Evolutionary conservation across 1,140 invertebrate genomes (phyloP).

Genomic region (Drosophila saltans): DNA sequence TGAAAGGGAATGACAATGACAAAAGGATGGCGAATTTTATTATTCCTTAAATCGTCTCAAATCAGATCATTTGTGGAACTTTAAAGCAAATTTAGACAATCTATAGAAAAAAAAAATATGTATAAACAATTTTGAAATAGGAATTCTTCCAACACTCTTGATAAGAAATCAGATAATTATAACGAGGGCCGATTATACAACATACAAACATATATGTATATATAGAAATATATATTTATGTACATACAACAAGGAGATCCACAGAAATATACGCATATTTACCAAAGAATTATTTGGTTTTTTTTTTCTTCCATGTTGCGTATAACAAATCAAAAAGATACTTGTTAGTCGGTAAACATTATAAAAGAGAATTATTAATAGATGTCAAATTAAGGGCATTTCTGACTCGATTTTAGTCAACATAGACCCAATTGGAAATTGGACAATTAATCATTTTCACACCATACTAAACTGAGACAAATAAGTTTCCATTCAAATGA

Average conservation of each 20-base stretch:
- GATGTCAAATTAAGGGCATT: slow-evolving; percentile 79
- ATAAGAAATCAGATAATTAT: slow-evolving; percentile 3
- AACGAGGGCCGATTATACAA: background rate
- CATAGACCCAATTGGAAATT: slow-evolving; percentile 61
- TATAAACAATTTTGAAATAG: background rate
- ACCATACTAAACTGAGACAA: background rate
- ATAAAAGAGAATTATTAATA: slow-evolving; percentile 63
- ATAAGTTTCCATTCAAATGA: background rate
- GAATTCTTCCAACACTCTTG: background rate
- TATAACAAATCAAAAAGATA: slow-evolving; percentile 59
- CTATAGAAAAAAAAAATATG: too few species aligned
- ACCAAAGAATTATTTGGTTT: background rate
- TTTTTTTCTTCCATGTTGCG: background rate
- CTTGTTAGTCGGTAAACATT: slow-evolving; percentile 53
- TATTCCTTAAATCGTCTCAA: too few species aligned
- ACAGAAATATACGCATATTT: slow-evolving; percentile 1
- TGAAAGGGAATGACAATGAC: too few species aligned
- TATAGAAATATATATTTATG: too few species aligned
- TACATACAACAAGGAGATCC: too few species aligned
- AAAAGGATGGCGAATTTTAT: too few species aligned
- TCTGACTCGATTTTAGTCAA: slow-evolving; percentile 30
- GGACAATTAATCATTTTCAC: background rate
- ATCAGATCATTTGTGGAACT: too few species aligned
- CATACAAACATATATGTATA: background rate
- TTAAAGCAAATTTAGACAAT: too few species aligned